These are phyloP conservation scores for Melanotaenia maccullochi DNA, from an alignment of 2,797 vertebrate species.

Conservation along the genomic window DNA sequence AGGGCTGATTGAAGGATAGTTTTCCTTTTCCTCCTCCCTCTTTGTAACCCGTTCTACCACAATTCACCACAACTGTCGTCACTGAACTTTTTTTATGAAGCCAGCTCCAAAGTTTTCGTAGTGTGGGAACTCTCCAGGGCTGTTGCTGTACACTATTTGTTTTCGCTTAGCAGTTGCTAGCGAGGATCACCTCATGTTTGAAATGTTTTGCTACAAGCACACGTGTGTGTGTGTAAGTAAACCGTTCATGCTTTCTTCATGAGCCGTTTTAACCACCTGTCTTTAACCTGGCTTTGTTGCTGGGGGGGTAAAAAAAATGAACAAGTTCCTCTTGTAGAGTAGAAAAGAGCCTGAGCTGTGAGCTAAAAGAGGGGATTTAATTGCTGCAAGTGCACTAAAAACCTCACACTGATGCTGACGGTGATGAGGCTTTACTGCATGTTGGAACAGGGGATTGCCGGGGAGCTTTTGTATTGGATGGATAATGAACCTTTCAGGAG, in stretches of 20 bases:
- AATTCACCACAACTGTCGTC: conserved; percentile 59
- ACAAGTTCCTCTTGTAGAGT: conserved; percentile 17
- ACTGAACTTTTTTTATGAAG: conserved; percentile 62
- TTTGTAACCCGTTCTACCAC: conserved; percentile 55
- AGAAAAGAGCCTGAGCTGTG: conserved; percentile 23
- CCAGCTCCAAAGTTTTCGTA: conserved; percentile 32
- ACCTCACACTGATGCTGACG: conserved; percentile 38
- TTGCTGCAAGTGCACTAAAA: conserved; percentile 51
- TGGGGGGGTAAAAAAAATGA: not conserved
- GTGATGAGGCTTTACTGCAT: conserved; percentile 31
- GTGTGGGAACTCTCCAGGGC: conserved; percentile 43
- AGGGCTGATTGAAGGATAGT: not conserved
- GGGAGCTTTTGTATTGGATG: conserved; percentile 25
- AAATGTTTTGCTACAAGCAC: conserved; percentile 9
- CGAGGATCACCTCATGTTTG: not conserved
- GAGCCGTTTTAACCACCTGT: not conserved
- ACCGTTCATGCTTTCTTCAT: conserved; percentile 15
- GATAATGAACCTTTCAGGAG: conserved; percentile 39
- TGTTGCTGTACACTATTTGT: conserved; percentile 25
- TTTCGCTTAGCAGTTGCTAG: conserved; percentile 15
- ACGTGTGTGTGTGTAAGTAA: conserved; percentile 23
- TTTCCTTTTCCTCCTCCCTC: conserved; percentile 12
- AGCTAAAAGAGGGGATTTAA: conserved; percentile 51
- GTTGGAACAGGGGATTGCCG: conserved; percentile 38
- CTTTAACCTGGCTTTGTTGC: conserved; percentile 18